A percentile compares a stretch with the other conserved stretches of the same genome.
Evolutionary conservation across 2,797 vertebrate genomes (phyloP).

Genomic region (Gymnothorax javanicus): DNA sequence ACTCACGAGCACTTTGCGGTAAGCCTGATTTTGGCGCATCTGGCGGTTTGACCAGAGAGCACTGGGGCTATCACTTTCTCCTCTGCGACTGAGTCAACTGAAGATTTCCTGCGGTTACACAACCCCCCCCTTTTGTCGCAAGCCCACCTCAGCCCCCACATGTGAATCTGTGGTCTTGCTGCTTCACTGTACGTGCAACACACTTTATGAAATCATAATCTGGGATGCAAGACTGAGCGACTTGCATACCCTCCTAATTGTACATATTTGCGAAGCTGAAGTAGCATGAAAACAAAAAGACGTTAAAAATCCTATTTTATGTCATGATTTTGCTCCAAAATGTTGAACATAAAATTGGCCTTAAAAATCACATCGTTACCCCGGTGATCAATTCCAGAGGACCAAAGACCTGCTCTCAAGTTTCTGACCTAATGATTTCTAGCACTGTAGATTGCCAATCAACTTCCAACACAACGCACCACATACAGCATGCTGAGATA

Average conservation of each 20-base stretch:
- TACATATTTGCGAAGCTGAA: neutral
- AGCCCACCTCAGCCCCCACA: no score
- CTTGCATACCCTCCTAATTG: neutral
- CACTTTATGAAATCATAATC: neutral
- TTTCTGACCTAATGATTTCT: neutral
- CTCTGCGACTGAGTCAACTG: neutral
- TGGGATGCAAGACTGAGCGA: neutral
- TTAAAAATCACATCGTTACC: no score
- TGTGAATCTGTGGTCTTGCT: neutral
- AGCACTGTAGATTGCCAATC: no score
- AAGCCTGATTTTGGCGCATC: neutral
- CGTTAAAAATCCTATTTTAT: no score
- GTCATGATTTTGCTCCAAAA: no score
- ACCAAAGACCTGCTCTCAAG: neutral
- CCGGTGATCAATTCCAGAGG: no score
- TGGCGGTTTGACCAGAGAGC: neutral
- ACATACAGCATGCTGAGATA: no score
- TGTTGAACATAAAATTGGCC: no score
- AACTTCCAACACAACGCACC: no score
- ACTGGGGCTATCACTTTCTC: neutral
- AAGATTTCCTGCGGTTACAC: neutral
- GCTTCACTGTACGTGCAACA: neutral
- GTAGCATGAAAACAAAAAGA: neutral
- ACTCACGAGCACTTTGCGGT: neutral
- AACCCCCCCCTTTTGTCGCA: no score